These are phyloP conservation scores for Epiblema foenella DNA, from an alignment of 2,888 invertebrate species.

Conservation along the genomic window DNA sequence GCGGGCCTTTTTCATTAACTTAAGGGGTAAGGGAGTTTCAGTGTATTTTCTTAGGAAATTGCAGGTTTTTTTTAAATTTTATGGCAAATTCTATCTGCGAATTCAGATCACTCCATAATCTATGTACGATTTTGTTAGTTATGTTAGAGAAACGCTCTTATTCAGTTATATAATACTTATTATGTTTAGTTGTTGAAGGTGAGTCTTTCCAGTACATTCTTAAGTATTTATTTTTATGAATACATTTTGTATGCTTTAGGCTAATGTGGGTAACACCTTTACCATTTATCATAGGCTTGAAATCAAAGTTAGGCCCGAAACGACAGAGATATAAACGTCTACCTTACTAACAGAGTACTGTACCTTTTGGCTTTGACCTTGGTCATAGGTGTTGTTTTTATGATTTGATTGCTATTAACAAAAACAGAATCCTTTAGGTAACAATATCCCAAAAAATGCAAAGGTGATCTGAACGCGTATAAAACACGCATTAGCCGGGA, in stretches of 20 bases:
- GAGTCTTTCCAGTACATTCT: neutral
- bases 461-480: conserved; percentile 43
- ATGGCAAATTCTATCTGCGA: neutral
- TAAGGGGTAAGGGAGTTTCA: conserved; percentile 50
- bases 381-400: too few species aligned
- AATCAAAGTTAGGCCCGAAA: too few species aligned
- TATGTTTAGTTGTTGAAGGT: neutral
- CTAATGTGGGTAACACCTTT: too few species aligned
- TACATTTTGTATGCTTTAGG: too few species aligned
- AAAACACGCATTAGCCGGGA: conserved; percentile 62
- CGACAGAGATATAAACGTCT: too few species aligned
- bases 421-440: conserved; percentile 23
- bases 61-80: conserved; percentile 16
- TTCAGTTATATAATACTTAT: too few species aligned
- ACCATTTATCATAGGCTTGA: too few species aligned
- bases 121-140: neutral
- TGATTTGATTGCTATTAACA: neutral
- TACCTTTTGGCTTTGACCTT: too few species aligned
- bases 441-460: conserved; percentile 25
- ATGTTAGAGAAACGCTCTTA: neutral
- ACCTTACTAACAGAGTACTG: too few species aligned
- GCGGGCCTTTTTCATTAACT: conserved; percentile 71
- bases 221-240: too few species aligned
- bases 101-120: neutral
- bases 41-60: conserved; percentile 56